Evolutionary conservation across 2,888 invertebrate genomes (phyloP), one percentile per base, ranked within the genome.

Genomic region (Anaspis maculata): DNA sequence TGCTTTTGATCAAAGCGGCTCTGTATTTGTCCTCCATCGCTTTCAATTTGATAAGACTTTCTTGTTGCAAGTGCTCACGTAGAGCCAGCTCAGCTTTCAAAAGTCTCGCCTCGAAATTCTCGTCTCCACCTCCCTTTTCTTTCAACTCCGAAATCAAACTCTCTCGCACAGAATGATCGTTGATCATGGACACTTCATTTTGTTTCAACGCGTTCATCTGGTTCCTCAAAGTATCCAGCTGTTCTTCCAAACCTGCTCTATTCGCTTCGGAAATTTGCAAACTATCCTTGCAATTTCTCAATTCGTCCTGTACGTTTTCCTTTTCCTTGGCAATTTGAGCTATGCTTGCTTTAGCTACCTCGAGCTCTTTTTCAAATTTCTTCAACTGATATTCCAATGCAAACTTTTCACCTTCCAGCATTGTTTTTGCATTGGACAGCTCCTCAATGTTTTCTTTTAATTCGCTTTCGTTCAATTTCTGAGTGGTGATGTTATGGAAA

Each of bases 21-120:
- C 49, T 45, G 31, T 57, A 58, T 15, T 44, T 44, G 4, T 45
- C 44, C 40, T 58, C 58, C n/a, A 58, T 49, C 15, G 54, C 51
- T 16, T 39, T 39, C 27, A 56, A 36, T 23, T 52, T 51, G 22
- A 44, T 45, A 11, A 44, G 39, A 33, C 48, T 53, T 35, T 58
- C 58, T 22, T 46, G 37, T 37, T 54, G 54, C 3, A 57, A 27
- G 25, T 53, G 48, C 23, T 57, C 56, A 9, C 54, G 44, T 24
- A 58, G 27, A 25, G 37, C 45, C 11, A 57, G 32, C 44, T 57
- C 58, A 2, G 39, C 27, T 37, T 52, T 48, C 7, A 55, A 32
- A 11, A 54, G 23, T 37, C 52, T 45, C 6, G 46, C 45, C 38
- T 48, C 40, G 13, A 48, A 27, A 15, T 27, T 12, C 9, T 27